Evolutionary conservation across 2,797 vertebrate genomes (phyloP).

Genomic region (Eurystomus glaucurus): DNA sequence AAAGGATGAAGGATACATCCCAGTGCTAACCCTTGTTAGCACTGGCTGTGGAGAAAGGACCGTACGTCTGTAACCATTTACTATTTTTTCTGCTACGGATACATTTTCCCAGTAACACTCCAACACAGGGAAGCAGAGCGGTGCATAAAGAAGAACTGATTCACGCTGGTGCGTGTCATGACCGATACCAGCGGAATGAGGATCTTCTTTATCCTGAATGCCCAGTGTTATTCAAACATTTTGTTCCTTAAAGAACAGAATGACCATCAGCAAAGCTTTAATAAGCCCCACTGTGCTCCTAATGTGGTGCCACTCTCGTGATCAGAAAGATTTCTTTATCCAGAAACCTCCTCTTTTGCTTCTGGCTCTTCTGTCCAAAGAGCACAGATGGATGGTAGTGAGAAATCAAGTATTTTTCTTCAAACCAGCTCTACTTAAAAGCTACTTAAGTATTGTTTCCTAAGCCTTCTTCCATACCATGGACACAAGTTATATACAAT

Average conservation of each 20-base stretch:
- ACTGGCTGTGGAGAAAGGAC: neutral
- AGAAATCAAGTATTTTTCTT: neutral
- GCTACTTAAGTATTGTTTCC: neutral
- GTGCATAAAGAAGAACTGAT: neutral
- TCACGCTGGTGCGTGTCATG: rapidly evolving
- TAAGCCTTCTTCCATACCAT: neutral
- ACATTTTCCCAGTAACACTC: neutral
- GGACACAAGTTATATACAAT: neutral
- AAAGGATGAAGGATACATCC: neutral
- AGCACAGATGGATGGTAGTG: neutral
- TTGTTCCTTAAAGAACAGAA: neutral
- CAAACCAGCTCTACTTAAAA: neutral
- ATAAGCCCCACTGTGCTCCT: neutral
- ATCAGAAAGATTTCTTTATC: neutral
- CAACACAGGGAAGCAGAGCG: neutral
- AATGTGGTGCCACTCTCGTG: neutral
- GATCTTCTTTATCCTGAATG: neutral
- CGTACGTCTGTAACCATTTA: neutral
- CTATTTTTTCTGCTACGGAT: neutral
- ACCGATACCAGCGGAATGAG: neutral
- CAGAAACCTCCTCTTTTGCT: neutral
- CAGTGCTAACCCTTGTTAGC: neutral
- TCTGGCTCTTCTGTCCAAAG: neutral
- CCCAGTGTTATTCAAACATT: neutral
- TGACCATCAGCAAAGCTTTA: neutral